Evolutionary conservation across 1,140 invertebrate genomes (phyloP), one percentile per base, ranked within the genome.

Genomic region (Drosophila dunni): DNA sequence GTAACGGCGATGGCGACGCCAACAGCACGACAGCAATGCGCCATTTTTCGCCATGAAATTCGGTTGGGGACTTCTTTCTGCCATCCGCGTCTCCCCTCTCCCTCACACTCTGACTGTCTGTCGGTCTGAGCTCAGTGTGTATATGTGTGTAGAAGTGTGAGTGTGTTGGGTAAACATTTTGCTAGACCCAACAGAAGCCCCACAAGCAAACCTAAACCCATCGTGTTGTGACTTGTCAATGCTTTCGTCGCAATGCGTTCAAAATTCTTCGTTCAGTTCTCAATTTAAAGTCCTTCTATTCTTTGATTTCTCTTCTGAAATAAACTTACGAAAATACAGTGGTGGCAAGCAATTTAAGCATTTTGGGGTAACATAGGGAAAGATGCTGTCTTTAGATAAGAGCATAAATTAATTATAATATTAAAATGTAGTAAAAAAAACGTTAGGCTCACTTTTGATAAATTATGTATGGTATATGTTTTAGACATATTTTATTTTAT

Each of bases 31-130:
- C 83, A 86, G 83, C 83, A 86, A 89, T 86, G 83, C 83, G 83
- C 83, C 83, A 86, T 86, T 86, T 86, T 89, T 86, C 76, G 79
- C 88, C 80, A 89, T 89, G 83, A 83, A 79, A 89, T 80, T 86
- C 60, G 67, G 73, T 72, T 82, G 56, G 83, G 71, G 79, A 79
- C 65, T 65, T 78, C 71, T 74, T 50, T 65, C 60, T 57, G 64
- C 48, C 24, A 24, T 79, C 64, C 57, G 11, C 20, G 17, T 40
- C 8, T 11, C 6, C 10, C 29, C 15, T 54, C 34, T 56, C 6
- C 45, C 17, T 60, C 42, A 53, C 33, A 63, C 24, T 65, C 51
- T 38, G 51, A 20, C 51, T 36, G 34, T 38, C 34, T 13, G 36
- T 20, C 53, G 3, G 53, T 11, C 34, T 34, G 38, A 40, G 38